phyloP scores from a whole-genome alignment of 92 coral and sea anemone species.

The Porites divaricata region DNA sequence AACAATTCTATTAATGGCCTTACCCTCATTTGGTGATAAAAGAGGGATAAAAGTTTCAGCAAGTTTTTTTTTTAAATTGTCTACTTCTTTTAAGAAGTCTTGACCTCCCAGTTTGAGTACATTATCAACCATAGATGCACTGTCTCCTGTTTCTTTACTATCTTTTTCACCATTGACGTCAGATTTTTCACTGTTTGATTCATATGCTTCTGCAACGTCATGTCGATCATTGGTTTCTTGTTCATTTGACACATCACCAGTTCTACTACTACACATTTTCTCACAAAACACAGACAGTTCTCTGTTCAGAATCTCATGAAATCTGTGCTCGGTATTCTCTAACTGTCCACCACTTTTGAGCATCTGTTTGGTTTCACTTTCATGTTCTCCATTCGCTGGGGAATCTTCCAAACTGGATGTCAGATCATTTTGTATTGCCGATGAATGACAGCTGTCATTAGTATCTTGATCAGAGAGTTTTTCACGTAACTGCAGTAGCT shows the following conservation, averaged over 20 bases:
- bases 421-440: neutral
- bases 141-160: constrained; percentile 5
- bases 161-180: constrained; percentile 31
- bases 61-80: constrained; percentile 56
- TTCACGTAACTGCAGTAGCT: constrained; percentile 58
- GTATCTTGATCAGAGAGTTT: constrained; percentile 39
- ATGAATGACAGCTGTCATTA: constrained; percentile 19
- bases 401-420: neutral
- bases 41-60: constrained; percentile 40
- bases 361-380: neutral
- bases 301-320: constrained; percentile 31
- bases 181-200: neutral
- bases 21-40: constrained; percentile 49
- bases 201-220: constrained; percentile 13
- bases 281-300: constrained; percentile 27
- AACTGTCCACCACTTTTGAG: neutral
- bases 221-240: constrained; percentile 38
- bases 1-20: neutral
- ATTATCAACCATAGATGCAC: neutral
- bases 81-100: constrained; percentile 44
- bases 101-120: neutral
- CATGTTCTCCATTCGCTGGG: neutral
- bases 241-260: constrained; percentile 43
- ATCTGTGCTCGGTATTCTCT: neutral
- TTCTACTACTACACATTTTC: constrained; percentile 17